Evolutionary conservation across 2,797 vertebrate genomes (phyloP).

Genomic region (Paedocypris micromegethes): DNA sequence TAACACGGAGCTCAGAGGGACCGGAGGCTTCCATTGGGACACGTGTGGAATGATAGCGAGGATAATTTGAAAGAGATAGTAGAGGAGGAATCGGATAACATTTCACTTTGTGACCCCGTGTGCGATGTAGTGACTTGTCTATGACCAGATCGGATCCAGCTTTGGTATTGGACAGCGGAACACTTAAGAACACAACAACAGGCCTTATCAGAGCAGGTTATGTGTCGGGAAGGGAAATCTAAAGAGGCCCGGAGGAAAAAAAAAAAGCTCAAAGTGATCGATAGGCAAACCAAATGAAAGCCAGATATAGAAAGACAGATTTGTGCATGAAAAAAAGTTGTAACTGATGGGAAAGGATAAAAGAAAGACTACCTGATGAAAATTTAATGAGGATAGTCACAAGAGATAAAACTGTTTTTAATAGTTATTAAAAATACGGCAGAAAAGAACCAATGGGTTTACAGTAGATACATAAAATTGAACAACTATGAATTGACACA

Average conservation of each 20-base stretch:
- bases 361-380: conserved; percentile 1
- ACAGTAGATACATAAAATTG: no score
- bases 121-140: not conserved
- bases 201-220: conserved; percentile 13
- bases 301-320: not conserved
- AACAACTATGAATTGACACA: no score
- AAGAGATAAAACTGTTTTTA: not conserved
- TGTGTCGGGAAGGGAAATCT: conserved; percentile 18
- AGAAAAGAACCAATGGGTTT: not conserved
- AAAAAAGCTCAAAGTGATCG: not conserved
- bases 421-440: not conserved
- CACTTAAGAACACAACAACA: conserved; percentile 19
- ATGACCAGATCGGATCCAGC: conserved; percentile 12
- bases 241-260: conserved; percentile 31
- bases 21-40: conserved; percentile 1
- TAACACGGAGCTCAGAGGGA: conserved; percentile 10
- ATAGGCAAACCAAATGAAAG: conserved; percentile 29
- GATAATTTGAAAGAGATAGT: conserved; percentile 15
- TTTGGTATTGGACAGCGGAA: conserved; percentile 16
- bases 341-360: not conserved
- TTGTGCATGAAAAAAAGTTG: conserved; percentile 1
- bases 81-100: conserved; percentile 5
- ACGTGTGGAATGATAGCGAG: conserved; percentile 19
- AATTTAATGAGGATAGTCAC: not conserved
- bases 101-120: conserved; percentile 1